phyloP scores from a whole-genome alignment of 2,113 vertebrate species.

The Jacana jacana region DNA sequence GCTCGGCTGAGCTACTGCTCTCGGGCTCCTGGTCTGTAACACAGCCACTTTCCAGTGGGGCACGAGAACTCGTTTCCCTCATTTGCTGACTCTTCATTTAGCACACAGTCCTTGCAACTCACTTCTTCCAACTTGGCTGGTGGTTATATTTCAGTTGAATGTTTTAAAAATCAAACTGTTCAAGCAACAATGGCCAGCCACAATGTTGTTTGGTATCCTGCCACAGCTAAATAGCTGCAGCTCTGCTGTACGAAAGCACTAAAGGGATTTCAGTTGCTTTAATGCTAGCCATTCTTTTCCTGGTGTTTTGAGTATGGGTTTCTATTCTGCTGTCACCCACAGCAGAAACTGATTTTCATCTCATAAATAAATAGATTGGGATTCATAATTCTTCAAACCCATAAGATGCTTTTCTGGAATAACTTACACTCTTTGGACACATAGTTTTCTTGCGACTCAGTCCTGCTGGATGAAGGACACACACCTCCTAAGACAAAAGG shows the following conservation, averaged over 20 bases:
- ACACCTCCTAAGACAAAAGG: not conserved
- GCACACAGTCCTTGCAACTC: not conserved
- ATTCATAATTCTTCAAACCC: constrained; percentile 26
- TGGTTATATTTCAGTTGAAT: constrained; percentile 17
- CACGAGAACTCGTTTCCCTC: not conserved
- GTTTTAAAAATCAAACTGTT: constrained; percentile 69
- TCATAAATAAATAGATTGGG: constrained; percentile 32
- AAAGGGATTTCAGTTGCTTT: constrained; percentile 21
- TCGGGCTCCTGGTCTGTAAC: not conserved
- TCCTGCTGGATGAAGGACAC: not conserved
- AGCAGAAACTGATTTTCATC: constrained; percentile 47
- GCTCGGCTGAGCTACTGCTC: not conserved
- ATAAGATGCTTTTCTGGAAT: constrained; percentile 11
- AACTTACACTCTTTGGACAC: not conserved
- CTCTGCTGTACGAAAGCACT: constrained; percentile 8
- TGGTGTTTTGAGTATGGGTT: constrained; percentile 20
- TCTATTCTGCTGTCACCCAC: constrained; percentile 13
- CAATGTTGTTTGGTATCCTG: constrained; percentile 49
- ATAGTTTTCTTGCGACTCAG: not conserved
- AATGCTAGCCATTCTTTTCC: constrained; percentile 34
- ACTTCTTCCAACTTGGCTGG: constrained; percentile 29
- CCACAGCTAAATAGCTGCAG: constrained; percentile 56
- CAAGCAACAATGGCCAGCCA: constrained; percentile 62
- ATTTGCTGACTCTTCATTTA: constrained; percentile 38
- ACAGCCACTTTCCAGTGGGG: not conserved